Evolutionary conservation across 2,888 invertebrate species (phyloP), one percentile per base, ranked within the genome.

Genomic region (Bellardia pandia): DNA sequence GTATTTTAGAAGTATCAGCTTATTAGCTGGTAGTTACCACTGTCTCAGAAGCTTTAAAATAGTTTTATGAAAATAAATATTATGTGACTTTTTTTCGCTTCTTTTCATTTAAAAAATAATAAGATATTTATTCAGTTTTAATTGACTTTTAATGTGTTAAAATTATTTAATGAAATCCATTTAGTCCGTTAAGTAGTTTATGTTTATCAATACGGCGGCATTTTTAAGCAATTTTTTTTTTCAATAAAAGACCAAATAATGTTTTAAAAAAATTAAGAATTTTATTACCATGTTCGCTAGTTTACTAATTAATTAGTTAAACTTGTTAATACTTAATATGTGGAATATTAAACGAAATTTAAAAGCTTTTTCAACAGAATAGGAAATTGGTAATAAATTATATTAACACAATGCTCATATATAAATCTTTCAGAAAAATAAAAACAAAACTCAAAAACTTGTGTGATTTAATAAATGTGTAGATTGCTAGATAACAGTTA

Each of bases 121-220:
- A 76, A 56, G 58, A 45, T 69, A 60, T 45, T 69, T 68, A 58
- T 60, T 51, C 13, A 13, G 23, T 51, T 86, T 87, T 84, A 74
- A 69, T 68, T 81, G 48, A 64, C 64, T 81, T 84, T 86, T 83
- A 80, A 84, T 86, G 79, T 80, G 84, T 81, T 84, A 16, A 74
- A 79, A 80, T 72, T 74, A 77, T 81, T 84, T 84, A 68, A 74
- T 60, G 56, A 69, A 77, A 84, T 62, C 72, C 53, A 72, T 79
- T 86, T 78, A 66, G 62, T 16, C 11, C 58, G 40, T 53, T 60
- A 68, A 60, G 45, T 53, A 42, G 48, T 86, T 78, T 77, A 11
- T 58, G 11, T 58, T 83, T 40, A 82, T 74, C 51, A 42, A 69
- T 64, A 11, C 53, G 42, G 37, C 60, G 86, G 82, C 48, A 74